Base-by-base conservation (phyloP, 2,888 invertebrate genomes). In the Orgyia antiqua region DNA sequence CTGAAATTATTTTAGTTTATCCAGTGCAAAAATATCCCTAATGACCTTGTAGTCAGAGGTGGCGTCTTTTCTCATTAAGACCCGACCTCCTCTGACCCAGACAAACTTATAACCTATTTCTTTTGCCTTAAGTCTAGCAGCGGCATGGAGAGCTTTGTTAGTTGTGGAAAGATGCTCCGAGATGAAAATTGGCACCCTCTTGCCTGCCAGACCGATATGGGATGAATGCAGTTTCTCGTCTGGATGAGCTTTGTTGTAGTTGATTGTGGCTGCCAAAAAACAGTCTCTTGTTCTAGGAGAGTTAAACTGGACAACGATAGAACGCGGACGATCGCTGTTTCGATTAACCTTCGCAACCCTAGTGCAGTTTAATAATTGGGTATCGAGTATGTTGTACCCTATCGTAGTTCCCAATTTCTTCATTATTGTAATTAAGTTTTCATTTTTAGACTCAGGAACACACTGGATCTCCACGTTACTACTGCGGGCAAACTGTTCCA, bases 101-200 rank as follows among this genome's bases (percentile, higher is more conserved):
- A 53, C 45, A n/a, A n/a, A n/a, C n/a, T n/a, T n/a, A n/a, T n/a
- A n/a, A n/a, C n/a, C n/a, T n/a, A n/a, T n/a, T n/a, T 55, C 50
- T 28, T 39, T 50, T 3, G 51, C 46, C 17, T 33, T 42, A 4
- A 8, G 27, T 1, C 55, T 27, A 4, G 52, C 44, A 7, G 51
- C 51, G 8, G 59, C 59, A 27, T 54, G 53, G 4, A 59, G 29
- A 2, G 36, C 23, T 29, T 51, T 55, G 5, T 45, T 43, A 4
- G 38, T 26, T 0, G 51, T 49, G 1, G 44, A 39, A 2, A 55
- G 31, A 21, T 58, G 50, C 29, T 54, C 52, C 2, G 23, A 25
- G 0, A 56, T 48, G 30, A 35, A 56, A 1, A 56, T 31, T 2
- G 51, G 31, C 2, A 27, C 25, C 11, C 24, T 13, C 10, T 24